Conservation (phyloP, 2,113 vertebrate species). For the Hyla sarda region DNA sequence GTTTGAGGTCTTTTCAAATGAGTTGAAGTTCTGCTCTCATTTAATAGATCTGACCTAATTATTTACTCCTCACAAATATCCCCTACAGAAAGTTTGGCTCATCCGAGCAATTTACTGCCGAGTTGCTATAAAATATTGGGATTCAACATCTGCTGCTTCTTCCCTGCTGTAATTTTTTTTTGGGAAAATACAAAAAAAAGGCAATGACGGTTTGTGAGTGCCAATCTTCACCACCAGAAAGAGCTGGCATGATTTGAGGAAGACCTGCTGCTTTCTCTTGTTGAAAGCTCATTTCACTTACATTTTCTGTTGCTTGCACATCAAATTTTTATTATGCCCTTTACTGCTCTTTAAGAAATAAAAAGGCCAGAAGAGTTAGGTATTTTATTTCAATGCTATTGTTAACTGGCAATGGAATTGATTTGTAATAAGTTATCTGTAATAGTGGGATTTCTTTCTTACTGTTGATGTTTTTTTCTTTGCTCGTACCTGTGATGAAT, state of each 20-base stretch:
- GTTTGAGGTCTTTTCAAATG: constrained; percentile 47
- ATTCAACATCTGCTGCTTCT: constrained; percentile 56
- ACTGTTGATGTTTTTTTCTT: not conserved
- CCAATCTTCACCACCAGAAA: constrained; percentile 50
- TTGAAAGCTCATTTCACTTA: constrained; percentile 54
- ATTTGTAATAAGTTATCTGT: constrained; percentile 34
- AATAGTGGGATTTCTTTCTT: not conserved
- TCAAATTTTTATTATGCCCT: constrained; percentile 52
- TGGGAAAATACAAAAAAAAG: constrained; percentile 45
- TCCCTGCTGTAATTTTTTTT: constrained; percentile 60
- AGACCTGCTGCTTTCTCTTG: constrained; percentile 54
- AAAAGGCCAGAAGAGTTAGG: not conserved
- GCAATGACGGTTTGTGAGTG: constrained; percentile 37
- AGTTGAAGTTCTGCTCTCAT: constrained; percentile 53
- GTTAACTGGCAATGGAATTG: constrained; percentile 9
- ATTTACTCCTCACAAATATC: constrained; percentile 50
- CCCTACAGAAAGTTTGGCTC: constrained; percentile 50
- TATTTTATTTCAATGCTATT: constrained; percentile 18
- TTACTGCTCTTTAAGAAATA: constrained; percentile 37
- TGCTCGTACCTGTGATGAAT: not conserved
- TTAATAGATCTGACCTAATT: constrained; percentile 60
- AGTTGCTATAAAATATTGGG: constrained; percentile 54
- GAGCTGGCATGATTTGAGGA: constrained; percentile 48
- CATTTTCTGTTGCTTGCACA: constrained; percentile 33
- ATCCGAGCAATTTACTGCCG: constrained; percentile 32